Base-by-base conservation (phyloP, 2,888 invertebrate species). In the Lysandra coridon region DNA sequence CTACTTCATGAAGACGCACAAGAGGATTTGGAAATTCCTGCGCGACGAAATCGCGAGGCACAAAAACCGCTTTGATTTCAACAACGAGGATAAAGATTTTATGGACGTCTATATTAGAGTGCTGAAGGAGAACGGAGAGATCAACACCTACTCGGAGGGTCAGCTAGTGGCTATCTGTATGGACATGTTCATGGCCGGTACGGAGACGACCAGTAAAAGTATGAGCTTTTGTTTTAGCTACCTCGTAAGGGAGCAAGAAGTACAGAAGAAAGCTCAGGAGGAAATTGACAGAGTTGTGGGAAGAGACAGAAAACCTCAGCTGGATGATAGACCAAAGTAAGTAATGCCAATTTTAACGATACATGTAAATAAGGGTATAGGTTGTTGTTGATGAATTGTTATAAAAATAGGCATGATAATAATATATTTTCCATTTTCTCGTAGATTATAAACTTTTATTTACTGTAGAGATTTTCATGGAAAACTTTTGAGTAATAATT, bases 151-250 rank as follows among this genome's bases (percentile, higher is more conserved):
- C 86, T 94, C 95, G 82, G 98, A 98, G 87, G 95, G 96, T 10
- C 98, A 98, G 84, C 89, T 98, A 78, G 88, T 98, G 80, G 97
- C 97, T 0, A 96, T 97, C 84, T 97, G 98, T 84, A 94, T 98
- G 95, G 98, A 98, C 84, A 96, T 98, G 95, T 98, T 98, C 85
- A 96, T 98, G 95, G 98, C 98, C 37, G 98, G 98, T 0, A 97
- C 98, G 0, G 98, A 98, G 90, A 98, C 98, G 0, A 98, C 98
- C 0, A 96, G 96, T 78, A 98, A 98, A 87, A 96, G 96, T 57
- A 92, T 98, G 85, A 96, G 97, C 49, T 98, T 98, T 86, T 96
- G 96, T 80, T 97, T 98, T 84, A 94, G 97, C 82, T 96, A 97
- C 85, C 88, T 98, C 83, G 95, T 97, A 5, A 91, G 96, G 30